These are phyloP conservation scores for Fregetta grallaria DNA, from an alignment of 2,113 vertebrate species.

Conservation along the genomic window DNA sequence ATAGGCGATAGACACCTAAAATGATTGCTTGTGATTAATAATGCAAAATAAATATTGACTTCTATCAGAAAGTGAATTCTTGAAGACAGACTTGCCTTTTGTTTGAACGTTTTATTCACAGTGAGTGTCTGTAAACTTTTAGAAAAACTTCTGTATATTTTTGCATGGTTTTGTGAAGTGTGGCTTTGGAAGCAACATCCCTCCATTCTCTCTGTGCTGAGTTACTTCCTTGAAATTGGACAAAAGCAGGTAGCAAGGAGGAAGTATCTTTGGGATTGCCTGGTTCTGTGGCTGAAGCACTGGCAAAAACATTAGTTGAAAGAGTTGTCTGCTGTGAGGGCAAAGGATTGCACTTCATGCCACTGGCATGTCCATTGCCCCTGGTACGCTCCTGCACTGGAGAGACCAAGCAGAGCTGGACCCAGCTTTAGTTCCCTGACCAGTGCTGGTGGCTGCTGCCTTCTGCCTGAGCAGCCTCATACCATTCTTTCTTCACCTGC, in stretches of 20 bases:
- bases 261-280: not conserved
- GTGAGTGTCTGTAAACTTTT: not conserved
- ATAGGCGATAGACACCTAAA: not conserved
- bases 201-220: not conserved
- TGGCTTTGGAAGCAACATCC: not conserved
- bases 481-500: accelerated
- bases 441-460: not conserved
- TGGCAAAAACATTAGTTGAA: not conserved
- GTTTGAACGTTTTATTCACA: not conserved
- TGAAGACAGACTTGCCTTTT: not conserved
- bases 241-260: not conserved
- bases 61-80: not conserved
- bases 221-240: not conserved
- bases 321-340: not conserved
- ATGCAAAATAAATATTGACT: not conserved
- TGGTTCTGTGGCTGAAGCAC: not conserved
- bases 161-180: not conserved
- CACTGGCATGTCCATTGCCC: not conserved
- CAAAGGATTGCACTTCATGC: not conserved
- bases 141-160: not conserved
- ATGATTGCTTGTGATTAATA: not conserved
- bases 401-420: not conserved
- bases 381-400: not conserved
- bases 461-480: not conserved
- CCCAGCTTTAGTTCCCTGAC: not conserved